Conservation (phyloP, 2,113 vertebrate genomes). For the Urocynchramus pylzowi region DNA sequence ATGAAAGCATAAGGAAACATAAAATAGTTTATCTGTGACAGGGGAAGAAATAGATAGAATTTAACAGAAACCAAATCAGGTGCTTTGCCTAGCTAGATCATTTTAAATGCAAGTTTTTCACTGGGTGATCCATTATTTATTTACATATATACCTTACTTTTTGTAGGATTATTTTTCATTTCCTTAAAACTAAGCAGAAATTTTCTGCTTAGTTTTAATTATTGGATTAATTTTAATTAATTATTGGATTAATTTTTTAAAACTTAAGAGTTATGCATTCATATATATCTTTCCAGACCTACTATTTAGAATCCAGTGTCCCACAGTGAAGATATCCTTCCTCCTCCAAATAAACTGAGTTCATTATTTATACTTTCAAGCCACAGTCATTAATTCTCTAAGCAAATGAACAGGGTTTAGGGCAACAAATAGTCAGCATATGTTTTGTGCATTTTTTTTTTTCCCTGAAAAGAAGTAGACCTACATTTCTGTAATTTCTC, state of each 20-base stretch:
- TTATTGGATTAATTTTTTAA: too few species aligned
- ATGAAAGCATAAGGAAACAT: not conserved
- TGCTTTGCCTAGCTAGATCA: not conserved
- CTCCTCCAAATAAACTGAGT: not conserved
- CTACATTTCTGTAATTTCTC: not conserved
- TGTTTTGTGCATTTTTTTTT: not conserved
- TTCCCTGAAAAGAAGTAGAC: not conserved
- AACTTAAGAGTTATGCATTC: not conserved
- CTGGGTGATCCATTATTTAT: not conserved
- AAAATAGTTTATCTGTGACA: not conserved
- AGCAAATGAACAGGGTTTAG: not conserved
- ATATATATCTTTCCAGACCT: not conserved
- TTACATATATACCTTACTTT: fast-evolving
- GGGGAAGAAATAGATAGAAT: not conserved
- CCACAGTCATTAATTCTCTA: not conserved
- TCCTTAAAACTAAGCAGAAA: not conserved
- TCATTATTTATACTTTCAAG: not conserved
- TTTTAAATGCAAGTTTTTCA: not conserved
- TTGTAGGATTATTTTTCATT: fast-evolving
- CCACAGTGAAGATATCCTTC: not conserved
- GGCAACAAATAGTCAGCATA: not conserved
- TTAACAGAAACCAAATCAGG: not conserved
- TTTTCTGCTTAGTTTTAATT: too few species aligned
- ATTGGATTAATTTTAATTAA: too few species aligned
- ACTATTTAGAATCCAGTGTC: not conserved